Base-by-base conservation (phyloP, 2,888 invertebrate species). In the Drosophila buzzatii region DNA sequence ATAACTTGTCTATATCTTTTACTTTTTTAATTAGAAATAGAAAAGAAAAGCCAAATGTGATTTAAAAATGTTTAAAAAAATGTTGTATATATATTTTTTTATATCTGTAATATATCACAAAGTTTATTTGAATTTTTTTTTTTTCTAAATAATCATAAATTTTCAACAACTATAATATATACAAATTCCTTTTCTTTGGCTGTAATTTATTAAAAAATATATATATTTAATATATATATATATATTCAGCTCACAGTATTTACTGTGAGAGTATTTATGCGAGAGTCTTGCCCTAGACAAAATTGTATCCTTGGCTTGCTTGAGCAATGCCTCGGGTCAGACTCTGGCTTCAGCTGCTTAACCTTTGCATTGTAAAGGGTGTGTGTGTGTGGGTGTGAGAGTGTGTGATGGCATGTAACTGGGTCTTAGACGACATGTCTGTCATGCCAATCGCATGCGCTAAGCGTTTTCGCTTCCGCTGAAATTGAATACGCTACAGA, bases 401-500 rank as follows among this genome's bases (percentile, higher is more conserved):
- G 18, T 5, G 9, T 12, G 7, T 27, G 18, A 12, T 45, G 37
- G 6, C n/a, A 39, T 42, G 18, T 41, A 52, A 49, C 41, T 53
- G 23, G 49, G 35, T 20, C 0, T 49, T 51, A 58, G 57, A 39
- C n/a, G 68, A 69, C 78, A 60, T 66, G 68, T 63, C 63, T 73
- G 62, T 72, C 57, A 62, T 65, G 55, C 35, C 52, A 56, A 80
- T 60, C 55, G 52, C 42, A 58, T 44, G 47, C 49, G 65, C 57
- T 69, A 64, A 59, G 67, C 66, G 27, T 64, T 79, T 79, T 81
- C 78, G 81, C 66, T 79, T 81, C 81, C 78, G 81, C 31, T 81
- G 78, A 63, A 79, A 79, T 65, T 45, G 49, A 78, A 78, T 81
- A 77, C 66, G 41, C 65, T 37, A 44, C 35, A 41, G 23, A 27